Base-by-base conservation (phyloP, 2,113 vertebrate genomes). In the Gracilinanus agilis region DNA sequence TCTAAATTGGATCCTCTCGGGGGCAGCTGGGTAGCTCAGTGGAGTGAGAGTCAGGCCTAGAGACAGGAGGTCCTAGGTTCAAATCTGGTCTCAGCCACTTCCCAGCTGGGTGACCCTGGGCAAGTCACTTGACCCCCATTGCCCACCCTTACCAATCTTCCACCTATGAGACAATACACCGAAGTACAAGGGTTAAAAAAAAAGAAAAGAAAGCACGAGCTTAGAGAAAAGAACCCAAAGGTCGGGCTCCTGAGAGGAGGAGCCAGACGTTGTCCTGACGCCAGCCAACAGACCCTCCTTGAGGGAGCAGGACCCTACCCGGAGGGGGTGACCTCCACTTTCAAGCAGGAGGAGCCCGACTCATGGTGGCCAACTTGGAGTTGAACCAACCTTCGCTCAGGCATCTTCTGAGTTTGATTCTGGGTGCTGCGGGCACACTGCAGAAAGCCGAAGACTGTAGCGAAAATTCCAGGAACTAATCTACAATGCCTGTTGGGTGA, bases 1-100 rank as follows among this genome's bases (percentile, higher is more conserved):
- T 98, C 92, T 95, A 91, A 53, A 54, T 55, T 90, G 34, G 27
- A 95, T 94, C 56, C 55, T 92, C 90, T 94, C n/a, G n/a, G n/a
- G n/a, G n/a, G n/a, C n/a, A n/a, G n/a, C n/a, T n/a, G n/a, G n/a
- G n/a, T n/a, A n/a, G n/a, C n/a, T n/a, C n/a, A n/a, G n/a, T n/a
- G n/a, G n/a, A n/a, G n/a, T n/a, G n/a, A n/a, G n/a, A n/a, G n/a
- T n/a, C n/a, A n/a, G n/a, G n/a, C n/a, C n/a, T n/a, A n/a, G n/a
- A n/a, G n/a, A n/a, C n/a, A n/a, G n/a, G n/a, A n/a, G n/a, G n/a
- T n/a, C n/a, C n/a, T n/a, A n/a, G n/a, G n/a, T n/a, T n/a, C n/a
- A n/a, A n/a, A n/a, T n/a, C n/a, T n/a, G n/a, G n/a, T n/a, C n/a
- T n/a, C n/a, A n/a, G n/a, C n/a, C n/a, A n/a, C n/a, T n/a, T n/a